These are phyloP conservation scores for Eulemur coronatus DNA, from an alignment of 2,797 vertebrate genomes.

Conservation along the genomic window DNA sequence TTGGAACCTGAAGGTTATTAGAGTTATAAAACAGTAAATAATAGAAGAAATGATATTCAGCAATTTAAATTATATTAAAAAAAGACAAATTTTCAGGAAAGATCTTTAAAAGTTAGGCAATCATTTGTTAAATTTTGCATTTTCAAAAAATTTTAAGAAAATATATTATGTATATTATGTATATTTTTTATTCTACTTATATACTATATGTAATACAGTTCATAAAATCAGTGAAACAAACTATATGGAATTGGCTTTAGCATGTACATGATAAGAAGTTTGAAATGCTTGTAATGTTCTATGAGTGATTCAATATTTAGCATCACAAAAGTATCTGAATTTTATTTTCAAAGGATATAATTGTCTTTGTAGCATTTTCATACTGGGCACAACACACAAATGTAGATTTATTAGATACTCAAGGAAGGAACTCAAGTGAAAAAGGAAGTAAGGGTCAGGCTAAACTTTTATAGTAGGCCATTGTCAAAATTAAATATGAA, in stretches of 20 bases:
- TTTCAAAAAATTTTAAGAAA: neutral
- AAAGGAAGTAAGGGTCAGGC: neutral
- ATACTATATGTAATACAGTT: neutral
- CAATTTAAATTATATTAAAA: neutral
- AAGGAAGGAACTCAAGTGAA: neutral
- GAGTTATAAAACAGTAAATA: neutral
- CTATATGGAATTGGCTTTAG: neutral
- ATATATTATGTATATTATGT: neutral
- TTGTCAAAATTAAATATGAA: neutral
- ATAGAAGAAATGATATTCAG: neutral
- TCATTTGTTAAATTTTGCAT: neutral
- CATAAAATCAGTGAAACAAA: neutral
- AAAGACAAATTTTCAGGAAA: neutral
- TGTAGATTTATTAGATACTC: accelerated
- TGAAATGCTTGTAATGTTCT: neutral
- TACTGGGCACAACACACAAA: neutral
- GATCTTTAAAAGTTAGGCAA: neutral
- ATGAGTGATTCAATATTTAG: neutral
- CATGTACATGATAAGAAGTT: neutral
- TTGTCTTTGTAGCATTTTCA: neutral
- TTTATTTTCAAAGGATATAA: neutral
- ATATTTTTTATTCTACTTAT: neutral
- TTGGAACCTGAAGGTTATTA: neutral
- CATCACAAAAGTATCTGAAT: neutral
- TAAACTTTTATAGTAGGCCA: neutral